Evolutionary conservation across 2,113 vertebrate genomes (phyloP), one percentile per base, ranked within the genome.

Genomic region (Dascyllus trimaculatus): DNA sequence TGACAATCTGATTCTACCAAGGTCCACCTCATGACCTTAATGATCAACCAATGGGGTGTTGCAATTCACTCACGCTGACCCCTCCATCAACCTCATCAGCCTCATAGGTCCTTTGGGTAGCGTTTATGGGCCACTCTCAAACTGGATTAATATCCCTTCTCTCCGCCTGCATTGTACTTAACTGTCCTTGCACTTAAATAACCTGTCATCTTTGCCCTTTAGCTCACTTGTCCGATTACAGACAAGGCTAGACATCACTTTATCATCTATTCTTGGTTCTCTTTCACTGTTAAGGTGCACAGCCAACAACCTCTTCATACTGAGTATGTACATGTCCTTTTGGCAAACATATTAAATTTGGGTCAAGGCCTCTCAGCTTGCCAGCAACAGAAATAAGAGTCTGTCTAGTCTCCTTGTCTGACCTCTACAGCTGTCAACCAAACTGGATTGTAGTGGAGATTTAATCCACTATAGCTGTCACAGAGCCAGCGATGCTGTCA

Each of bases 1-100:
- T 88, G 88, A 91, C 87, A 89, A 88, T 90, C 84, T 87, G 89
- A 92, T 89, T 91, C 89, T 75, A 78, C 81, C 79, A 74, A 88
- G 80, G 89, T 81, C 86, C 65, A 90, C 83, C 90, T 79, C 70
- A 26, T 83, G 89, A 89, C 92, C 87, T 86, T 89, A 90, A 90
- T 88, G 86, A 84, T 81, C 84, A 78, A 82, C 76, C 89, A 82
- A 88, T 87, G 86, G 86, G 87, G 78, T 87, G 91, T 82, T 86
- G 62, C 85, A 89, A 85, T 91, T 85, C 87, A 87, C 70, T 87
- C 72, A 17, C 24, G n/a, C 57, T 88, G 89, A 93, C 91, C 93
- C 87, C 49, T 85, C 78, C 72, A 88, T 93, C 80, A 90, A 83
- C 86, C 85, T 52, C 88, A 90, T 85, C 81, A 80, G 81, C 68